phyloP scores from a whole-genome alignment of 2,797 vertebrate genomes.

The Astyanax mexicanus region DNA sequence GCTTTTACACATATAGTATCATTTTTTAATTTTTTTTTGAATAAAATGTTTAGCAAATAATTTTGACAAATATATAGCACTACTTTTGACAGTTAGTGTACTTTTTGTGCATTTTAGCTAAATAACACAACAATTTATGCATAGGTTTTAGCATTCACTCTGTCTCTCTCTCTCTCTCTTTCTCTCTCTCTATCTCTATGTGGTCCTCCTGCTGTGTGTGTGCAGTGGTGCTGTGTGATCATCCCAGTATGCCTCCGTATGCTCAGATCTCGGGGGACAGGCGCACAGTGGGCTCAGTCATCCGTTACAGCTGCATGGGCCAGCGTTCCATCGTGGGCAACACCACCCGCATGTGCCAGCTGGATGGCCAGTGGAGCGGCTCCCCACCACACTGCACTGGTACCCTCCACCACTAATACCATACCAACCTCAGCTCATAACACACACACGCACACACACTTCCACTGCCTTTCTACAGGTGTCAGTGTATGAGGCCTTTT shows the following conservation, averaged over 20 bases:
- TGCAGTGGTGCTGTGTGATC: slow-evolving; percentile 94
- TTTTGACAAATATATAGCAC: background rate
- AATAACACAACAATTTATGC: background rate
- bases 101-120: background rate
- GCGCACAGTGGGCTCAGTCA: slow-evolving; percentile 89
- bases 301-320: slow-evolving; percentile 91
- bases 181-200: background rate
- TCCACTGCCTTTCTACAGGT: background rate
- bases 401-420: slow-evolving; percentile 63
- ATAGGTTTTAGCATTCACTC: background rate
- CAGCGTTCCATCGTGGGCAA: slow-evolving; percentile 88
- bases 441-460: background rate
- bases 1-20: too few species aligned
- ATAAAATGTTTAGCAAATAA: too few species aligned
- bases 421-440: slow-evolving; percentile 15
- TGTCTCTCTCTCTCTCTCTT: background rate
- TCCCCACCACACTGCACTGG: slow-evolving; percentile 96
- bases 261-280: slow-evolving; percentile 91
- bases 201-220: background rate
- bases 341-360: slow-evolving; percentile 93
- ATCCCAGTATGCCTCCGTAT: slow-evolving; percentile 90
- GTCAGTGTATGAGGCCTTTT: too few species aligned
- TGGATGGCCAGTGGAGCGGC: slow-evolving; percentile 95
- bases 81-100: background rate
- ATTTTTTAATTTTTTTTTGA: too few species aligned